Conservation (phyloP, 1,140 invertebrate species). For the Drosophila neocordata region DNA sequence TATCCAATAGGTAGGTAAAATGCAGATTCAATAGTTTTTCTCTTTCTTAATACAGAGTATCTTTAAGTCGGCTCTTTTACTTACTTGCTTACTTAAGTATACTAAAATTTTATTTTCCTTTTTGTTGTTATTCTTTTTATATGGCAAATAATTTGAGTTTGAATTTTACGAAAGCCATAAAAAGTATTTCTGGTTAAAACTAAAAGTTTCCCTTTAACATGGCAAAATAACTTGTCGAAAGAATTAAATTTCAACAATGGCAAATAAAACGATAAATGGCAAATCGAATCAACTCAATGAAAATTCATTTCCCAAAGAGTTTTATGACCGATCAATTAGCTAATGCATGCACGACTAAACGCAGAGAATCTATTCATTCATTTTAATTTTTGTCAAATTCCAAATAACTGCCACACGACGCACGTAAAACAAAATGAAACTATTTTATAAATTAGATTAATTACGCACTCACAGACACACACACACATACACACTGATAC, state of each 20-base stretch:
- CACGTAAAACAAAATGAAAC: conserved; percentile 33
- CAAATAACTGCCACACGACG: conserved; percentile 19
- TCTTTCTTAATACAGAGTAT: background rate
- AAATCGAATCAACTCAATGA: background rate
- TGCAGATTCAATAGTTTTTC: too few species aligned
- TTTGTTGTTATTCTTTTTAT: conserved; percentile 45
- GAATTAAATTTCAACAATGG: background rate
- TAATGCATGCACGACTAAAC: conserved; percentile 39
- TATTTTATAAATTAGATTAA: conserved; percentile 59
- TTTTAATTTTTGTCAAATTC: conserved; percentile 3
- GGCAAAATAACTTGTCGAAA: background rate
- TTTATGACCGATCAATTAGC: conserved; percentile 46
- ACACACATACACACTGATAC: background rate
- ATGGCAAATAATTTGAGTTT: conserved; percentile 51
- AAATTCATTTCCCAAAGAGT: background rate
- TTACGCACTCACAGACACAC: conserved; percentile 12
- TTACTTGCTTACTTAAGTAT: background rate
- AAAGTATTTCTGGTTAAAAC: conserved; percentile 40
- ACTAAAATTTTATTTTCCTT: conserved; percentile 26
- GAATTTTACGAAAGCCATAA: conserved; percentile 38
- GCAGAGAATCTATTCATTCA: conserved; percentile 10
- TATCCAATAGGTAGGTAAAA: too few species aligned
- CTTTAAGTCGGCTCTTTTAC: background rate
- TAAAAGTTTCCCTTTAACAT: conserved; percentile 16
- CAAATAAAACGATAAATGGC: background rate